Percentiles rank a stretch among this genome's conserved stretches.
Evolutionary conservation across 2,888 invertebrate species (phyloP).

Genomic region (Leptinotarsa tumamoca): DNA sequence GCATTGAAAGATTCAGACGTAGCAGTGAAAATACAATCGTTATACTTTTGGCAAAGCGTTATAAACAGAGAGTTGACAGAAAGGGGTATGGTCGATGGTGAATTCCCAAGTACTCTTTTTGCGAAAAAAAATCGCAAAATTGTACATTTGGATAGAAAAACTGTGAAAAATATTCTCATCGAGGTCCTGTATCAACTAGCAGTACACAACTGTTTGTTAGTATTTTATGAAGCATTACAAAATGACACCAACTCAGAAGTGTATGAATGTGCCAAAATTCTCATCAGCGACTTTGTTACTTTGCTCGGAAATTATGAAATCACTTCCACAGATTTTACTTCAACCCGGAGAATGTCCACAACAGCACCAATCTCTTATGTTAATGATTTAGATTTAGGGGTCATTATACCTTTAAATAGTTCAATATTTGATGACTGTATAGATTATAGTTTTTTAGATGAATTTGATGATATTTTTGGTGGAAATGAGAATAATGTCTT

Average conservation of each 20-base stretch:
- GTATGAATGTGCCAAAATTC: slow-evolving; percentile 71
- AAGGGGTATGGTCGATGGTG: slow-evolving; percentile 86
- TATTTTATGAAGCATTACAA: slow-evolving; percentile 74
- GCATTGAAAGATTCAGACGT: slow-evolving; percentile 81
- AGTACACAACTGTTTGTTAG: slow-evolving; percentile 77
- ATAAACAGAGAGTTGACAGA: slow-evolving; percentile 75
- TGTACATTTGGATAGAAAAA: slow-evolving; percentile 76
- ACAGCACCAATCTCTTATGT: neutral
- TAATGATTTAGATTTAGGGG: neutral
- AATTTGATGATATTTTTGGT: neutral
- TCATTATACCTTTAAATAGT: neutral
- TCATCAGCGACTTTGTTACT: slow-evolving; percentile 69
- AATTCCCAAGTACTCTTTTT: slow-evolving; percentile 83
- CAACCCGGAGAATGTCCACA: neutral
- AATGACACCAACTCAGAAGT: slow-evolving; percentile 81
- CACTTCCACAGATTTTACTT: slow-evolving; percentile 46
- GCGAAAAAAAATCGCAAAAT: slow-evolving; percentile 84
- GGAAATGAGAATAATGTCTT: too few species aligned
- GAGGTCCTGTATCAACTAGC: slow-evolving; percentile 78
- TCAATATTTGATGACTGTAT: neutral
- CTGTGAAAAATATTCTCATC: slow-evolving; percentile 74
- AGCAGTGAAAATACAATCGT: slow-evolving; percentile 82
- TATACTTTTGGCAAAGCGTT: slow-evolving; percentile 80
- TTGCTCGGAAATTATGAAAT: slow-evolving; percentile 73
- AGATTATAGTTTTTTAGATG: neutral